Evolutionary conservation across 2,888 invertebrate species (phyloP).

Genomic region (Leptinotarsa rubiginosa): DNA sequence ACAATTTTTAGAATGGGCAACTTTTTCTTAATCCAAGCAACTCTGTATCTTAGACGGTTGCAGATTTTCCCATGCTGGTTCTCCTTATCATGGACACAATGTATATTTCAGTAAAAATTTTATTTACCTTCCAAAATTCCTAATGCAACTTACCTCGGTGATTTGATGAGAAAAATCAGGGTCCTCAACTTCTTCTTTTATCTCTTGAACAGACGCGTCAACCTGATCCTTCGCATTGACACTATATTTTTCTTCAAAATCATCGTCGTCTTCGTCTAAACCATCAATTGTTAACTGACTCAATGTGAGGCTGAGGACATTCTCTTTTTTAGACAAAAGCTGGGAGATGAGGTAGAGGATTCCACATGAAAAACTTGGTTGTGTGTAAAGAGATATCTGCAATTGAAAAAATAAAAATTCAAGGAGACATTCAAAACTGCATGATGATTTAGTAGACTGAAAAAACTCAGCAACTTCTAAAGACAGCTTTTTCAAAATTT

Average conservation of each 20-base stretch:
- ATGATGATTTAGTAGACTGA: too few species aligned
- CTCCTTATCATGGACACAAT: too few species aligned
- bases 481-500: too few species aligned
- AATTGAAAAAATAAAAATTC: conserved; percentile 45
- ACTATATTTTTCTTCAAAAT: conserved; percentile 54
- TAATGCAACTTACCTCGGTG: neutral
- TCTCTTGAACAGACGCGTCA: conserved; percentile 43
- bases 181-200: conserved; percentile 41
- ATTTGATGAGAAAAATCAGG: neutral
- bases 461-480: too few species aligned
- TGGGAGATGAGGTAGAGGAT: conserved; percentile 84
- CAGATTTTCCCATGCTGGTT: too few species aligned
- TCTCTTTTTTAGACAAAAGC: conserved; percentile 65
- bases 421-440: too few species aligned
- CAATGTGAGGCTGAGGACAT: conserved; percentile 55
- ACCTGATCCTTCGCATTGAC: conserved; percentile 55
- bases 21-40: too few species aligned
- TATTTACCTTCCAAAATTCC: too few species aligned
- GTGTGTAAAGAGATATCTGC: conserved; percentile 76
- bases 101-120: too few species aligned
- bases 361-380: conserved; percentile 84
- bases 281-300: conserved; percentile 51
- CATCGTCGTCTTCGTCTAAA: conserved; percentile 39
- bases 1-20: too few species aligned
- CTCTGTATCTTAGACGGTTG: too few species aligned